Evolutionary conservation across 1,140 invertebrate species (phyloP), one percentile per base, ranked within the genome.

Genomic region (Leptopilina clavipes): DNA sequence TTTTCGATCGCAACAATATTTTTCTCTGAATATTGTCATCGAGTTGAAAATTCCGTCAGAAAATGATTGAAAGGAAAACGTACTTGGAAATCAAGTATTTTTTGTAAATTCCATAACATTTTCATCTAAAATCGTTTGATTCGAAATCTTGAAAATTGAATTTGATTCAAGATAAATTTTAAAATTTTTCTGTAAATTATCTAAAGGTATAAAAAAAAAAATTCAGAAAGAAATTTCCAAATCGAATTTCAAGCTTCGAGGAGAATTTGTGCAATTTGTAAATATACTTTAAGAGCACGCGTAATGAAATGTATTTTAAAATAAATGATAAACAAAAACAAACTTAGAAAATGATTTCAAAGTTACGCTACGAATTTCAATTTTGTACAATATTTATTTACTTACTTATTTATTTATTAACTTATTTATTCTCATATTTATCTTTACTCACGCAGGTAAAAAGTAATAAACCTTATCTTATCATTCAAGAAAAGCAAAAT

Each of bases 41-140:
- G 59, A 65, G 11, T 65, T 22, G 9, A n/a, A 25, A n/a, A n/a
- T 65, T 65, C 12, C 59, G 25, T 12, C 12, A 65, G 56, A 25
- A 18, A 31, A 8, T 65, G 22, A 65, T 65, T 14, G 25, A 59
- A 25, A 17, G 59, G 59, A 65, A 65, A 65, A n/a, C 59, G 25
- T 65, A 31, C 59, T 65, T 65, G 59, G 59, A 31, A 37, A 65
- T 65, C 59, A 65, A 65, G 59, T 65, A 65, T 40, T 65, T n/a
- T 31, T 31, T 31, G 59, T 65, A 65, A 0, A n/a, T 65, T 65
- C 59, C 59, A 31, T n/a, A 31, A 8, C 14, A 11, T 11, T n/a
- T n/a, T n/a, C n/a, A n/a, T n/a, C n/a, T n/a, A n/a, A n/a, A n/a
- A n/a, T n/a, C n/a, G n/a, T n/a, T n/a, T n/a, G n/a, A n/a, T n/a